Conservation (phyloP, 2,797 vertebrate species). For the Myotis findleyi region DNA sequence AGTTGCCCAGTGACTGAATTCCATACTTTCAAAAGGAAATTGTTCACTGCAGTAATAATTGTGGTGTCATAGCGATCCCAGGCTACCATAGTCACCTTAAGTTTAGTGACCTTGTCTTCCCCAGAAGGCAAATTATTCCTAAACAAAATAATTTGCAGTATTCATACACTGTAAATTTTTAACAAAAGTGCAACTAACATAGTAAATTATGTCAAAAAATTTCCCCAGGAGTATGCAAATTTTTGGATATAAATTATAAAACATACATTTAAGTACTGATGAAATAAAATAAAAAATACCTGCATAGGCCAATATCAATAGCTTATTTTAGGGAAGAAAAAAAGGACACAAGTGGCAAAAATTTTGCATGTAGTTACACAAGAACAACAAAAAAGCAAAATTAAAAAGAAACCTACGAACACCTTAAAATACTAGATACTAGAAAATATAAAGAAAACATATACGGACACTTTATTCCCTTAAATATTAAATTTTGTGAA, state of each 20-base stretch:
- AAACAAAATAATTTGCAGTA: constrained; percentile 69
- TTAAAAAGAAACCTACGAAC: constrained; percentile 3
- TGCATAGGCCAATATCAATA: not conserved
- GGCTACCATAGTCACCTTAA: constrained; percentile 99
- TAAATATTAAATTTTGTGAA: constrained; percentile 20
- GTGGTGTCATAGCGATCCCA: constrained; percentile 96
- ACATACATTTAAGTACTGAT: not conserved
- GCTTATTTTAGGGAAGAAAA: not conserved
- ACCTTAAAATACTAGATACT: not conserved
- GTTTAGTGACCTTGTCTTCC: constrained; percentile 96
- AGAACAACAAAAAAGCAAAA: not conserved
- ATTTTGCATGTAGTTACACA: not conserved
- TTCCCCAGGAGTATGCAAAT: not conserved
- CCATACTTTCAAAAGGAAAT: constrained; percentile 99
- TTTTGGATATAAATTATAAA: constrained; percentile 12
- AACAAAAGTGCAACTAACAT: constrained; percentile 42
- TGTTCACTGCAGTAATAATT: constrained; percentile 98
- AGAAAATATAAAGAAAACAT: constrained; percentile 50
- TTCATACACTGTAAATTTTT: constrained; percentile 31
- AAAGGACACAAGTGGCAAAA: not conserved
- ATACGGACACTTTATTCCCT: not conserved
- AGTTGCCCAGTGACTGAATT: constrained; percentile 94
- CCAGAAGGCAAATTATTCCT: constrained; percentile 89
- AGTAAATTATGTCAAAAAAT: constrained; percentile 53
- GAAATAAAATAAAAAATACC: constrained; percentile 24